Conservation (phyloP, 2,113 vertebrate genomes). For the Corvus cornix region DNA sequence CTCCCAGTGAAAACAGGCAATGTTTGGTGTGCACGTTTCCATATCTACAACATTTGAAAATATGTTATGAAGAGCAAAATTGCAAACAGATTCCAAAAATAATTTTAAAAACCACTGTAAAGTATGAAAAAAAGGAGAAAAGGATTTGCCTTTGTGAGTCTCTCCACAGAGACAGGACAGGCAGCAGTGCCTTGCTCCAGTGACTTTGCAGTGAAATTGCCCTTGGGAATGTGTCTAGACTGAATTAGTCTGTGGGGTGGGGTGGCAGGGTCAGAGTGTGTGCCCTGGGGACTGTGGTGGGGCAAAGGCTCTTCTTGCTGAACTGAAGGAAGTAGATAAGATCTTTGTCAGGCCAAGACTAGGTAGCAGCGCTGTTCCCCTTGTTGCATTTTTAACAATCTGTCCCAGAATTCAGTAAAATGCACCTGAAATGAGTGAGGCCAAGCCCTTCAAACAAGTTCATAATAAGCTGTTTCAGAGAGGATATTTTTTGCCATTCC, state of each 20-base stretch:
- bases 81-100: not conserved
- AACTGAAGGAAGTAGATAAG: not conserved
- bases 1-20: not conserved
- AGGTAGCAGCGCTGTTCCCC: not conserved
- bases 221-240: conserved; percentile 27
- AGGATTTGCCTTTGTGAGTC: not conserved
- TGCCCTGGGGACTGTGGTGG: not conserved
- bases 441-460: not conserved
- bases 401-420: not conserved
- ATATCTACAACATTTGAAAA: not conserved
- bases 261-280: not conserved
- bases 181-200: not conserved
- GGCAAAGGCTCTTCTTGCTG: conserved; percentile 5
- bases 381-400: not conserved
- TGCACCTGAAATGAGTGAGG: not conserved
- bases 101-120: not conserved
- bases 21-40: not conserved
- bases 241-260: not conserved
- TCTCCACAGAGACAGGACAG: not conserved
- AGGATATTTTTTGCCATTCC: not conserved
- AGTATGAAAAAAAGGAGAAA: not conserved
- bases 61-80: not conserved
- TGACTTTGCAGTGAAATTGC: not conserved
- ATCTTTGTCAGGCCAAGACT: not conserved
- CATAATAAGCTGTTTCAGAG: not conserved